These are phyloP conservation scores for Rhincodon typus DNA, from an alignment of 2,797 vertebrate species.

Conservation along the genomic window DNA sequence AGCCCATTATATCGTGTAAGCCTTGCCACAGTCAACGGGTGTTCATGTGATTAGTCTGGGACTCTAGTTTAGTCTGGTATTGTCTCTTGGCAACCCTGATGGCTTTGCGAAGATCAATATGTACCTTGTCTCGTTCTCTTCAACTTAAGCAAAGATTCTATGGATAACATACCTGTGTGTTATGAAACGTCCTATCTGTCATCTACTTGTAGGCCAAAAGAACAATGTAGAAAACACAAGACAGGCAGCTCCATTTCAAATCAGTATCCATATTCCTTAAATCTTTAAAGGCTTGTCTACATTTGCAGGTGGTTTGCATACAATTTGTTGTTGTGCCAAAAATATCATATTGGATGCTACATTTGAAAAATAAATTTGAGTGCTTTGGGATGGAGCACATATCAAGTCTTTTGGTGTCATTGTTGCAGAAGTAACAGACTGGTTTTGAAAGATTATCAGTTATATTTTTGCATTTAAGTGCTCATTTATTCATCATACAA, in stretches of 20 bases:
- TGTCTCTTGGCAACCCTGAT: too few species aligned
- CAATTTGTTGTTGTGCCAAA: too few species aligned
- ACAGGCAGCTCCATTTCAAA: not conserved
- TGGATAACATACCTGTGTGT: not conserved
- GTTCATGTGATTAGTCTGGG: too few species aligned
- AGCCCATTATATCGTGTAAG: too few species aligned
- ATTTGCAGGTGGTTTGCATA: not conserved
- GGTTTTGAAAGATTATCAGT: not conserved
- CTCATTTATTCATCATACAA: not conserved
- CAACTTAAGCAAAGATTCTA: not conserved
- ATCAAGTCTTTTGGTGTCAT: not conserved
- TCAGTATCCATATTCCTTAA: not conserved
- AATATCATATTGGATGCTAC: too few species aligned
- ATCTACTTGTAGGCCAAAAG: not conserved
- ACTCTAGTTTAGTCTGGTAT: too few species aligned
- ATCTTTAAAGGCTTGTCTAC: not conserved
- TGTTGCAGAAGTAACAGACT: not conserved
- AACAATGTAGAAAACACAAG: not conserved
- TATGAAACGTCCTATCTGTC: not conserved
- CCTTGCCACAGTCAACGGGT: too few species aligned
- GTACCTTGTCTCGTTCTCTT: not conserved
- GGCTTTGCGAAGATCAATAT: not conserved
- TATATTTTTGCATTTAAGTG: not conserved
- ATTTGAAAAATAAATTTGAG: not conserved
- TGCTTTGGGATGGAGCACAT: not conserved